These are phyloP conservation scores for Megalonaias nervosa DNA, from an alignment of 1,140 invertebrate species.

Conservation along the genomic window DNA sequence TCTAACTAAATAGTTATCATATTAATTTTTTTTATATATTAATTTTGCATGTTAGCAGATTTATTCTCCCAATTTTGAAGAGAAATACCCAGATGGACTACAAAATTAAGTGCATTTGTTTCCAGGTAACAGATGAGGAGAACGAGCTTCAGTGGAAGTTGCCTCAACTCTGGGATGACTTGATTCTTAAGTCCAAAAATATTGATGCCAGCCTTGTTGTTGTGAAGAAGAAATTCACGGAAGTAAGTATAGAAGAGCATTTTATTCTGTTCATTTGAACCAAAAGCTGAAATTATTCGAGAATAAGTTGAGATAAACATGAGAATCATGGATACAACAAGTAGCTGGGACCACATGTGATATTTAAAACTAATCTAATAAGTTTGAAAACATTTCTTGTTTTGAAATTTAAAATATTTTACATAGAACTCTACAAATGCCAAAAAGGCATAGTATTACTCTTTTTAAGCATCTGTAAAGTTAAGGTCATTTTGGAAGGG, in stretches of 20 bases:
- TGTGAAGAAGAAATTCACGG: slow-evolving; percentile 80
- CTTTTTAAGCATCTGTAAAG: too few species aligned
- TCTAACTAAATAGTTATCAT: too few species aligned
- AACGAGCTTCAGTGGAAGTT: slow-evolving; percentile 58
- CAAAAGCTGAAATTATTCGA: not conserved
- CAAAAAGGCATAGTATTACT: too few species aligned
- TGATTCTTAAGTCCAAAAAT: slow-evolving; percentile 70
- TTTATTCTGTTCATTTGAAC: not conserved
- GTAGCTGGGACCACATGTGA: too few species aligned
- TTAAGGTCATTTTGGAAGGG: too few species aligned
- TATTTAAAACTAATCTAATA: too few species aligned
- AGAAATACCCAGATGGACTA: not conserved
- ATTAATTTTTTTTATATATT: too few species aligned
- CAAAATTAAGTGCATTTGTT: slow-evolving; percentile 1
- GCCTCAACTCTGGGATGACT: slow-evolving; percentile 67
- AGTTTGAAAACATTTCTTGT: too few species aligned
- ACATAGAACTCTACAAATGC: too few species aligned
- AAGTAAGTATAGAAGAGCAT: slow-evolving; percentile 62
- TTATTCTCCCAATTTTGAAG: not conserved
- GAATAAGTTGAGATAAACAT: not conserved
- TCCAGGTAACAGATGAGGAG: slow-evolving; percentile 64
- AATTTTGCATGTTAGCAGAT: not conserved
- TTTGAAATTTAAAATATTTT: too few species aligned
- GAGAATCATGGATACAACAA: not conserved
- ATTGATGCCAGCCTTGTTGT: slow-evolving; percentile 70